phyloP scores from a whole-genome alignment of 2,888 invertebrate species.

The Sinelater perroti region DNA sequence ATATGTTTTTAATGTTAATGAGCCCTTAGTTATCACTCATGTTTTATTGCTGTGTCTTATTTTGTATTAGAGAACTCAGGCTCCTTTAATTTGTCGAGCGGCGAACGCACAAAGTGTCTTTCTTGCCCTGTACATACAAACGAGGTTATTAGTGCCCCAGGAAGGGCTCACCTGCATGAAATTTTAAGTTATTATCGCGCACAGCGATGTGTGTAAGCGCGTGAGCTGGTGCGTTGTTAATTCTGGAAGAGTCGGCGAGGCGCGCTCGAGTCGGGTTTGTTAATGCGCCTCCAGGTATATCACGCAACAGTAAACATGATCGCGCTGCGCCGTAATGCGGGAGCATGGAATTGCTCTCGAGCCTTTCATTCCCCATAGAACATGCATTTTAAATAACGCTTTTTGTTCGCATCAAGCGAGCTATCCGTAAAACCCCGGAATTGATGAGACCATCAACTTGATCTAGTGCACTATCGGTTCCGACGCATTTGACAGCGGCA shows the following conservation, averaged over 20 bases:
- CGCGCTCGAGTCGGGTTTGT: slow-evolving; percentile 28
- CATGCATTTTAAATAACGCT: slow-evolving; percentile 43
- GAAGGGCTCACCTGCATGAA: slow-evolving; percentile 18
- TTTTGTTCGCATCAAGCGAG: slow-evolving; percentile 42
- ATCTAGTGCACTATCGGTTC: slow-evolving; percentile 44
- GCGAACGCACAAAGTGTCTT: no score
- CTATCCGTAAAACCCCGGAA: slow-evolving; percentile 42
- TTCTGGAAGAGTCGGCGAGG: slow-evolving; percentile 31
- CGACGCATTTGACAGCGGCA: slow-evolving; percentile 41
- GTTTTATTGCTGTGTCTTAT: no score
- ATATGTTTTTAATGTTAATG: no score
- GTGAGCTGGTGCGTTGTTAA: slow-evolving; percentile 34
- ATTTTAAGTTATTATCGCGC: slow-evolving; percentile 27
- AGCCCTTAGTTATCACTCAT: no score
- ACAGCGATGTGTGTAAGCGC: slow-evolving; percentile 31
- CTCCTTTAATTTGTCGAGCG: no score
- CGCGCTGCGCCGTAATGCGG: slow-evolving; percentile 35
- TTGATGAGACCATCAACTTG: slow-evolving; percentile 45
- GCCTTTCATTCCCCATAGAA: slow-evolving; percentile 39
- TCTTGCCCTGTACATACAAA: neutral
- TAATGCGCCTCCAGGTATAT: slow-evolving; percentile 38
- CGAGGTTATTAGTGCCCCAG: slow-evolving; percentile 1
- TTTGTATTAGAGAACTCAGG: no score
- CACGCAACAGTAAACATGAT: slow-evolving; percentile 40
- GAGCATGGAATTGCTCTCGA: slow-evolving; percentile 39